Conservation (phyloP, 1,140 invertebrate genomes). For the Spodoptera frugiperda region DNA sequence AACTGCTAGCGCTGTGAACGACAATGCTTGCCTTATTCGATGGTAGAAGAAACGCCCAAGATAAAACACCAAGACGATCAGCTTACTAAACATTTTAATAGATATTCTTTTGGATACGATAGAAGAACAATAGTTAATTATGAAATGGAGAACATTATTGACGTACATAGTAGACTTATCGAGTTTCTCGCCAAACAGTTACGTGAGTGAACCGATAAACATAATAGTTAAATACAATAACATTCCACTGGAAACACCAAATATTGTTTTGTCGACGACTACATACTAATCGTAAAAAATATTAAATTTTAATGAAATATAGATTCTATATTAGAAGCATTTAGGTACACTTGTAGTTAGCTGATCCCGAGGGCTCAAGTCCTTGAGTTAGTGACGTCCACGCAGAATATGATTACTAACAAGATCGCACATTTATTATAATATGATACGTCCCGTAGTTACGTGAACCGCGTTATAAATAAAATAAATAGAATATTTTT, state of each 20-base stretch:
- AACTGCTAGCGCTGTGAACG: conserved; percentile 10
- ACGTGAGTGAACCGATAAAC: too few species aligned
- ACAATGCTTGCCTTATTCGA: conserved; percentile 16
- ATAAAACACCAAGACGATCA: conserved; percentile 31
- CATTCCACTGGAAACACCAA: neutral
- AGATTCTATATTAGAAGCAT: too few species aligned
- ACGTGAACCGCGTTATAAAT: conserved; percentile 23
- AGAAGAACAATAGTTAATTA: conserved; percentile 1
- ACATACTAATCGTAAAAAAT: too few species aligned
- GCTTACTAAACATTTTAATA: conserved; percentile 7
- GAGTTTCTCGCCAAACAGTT: too few species aligned
- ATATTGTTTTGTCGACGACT: too few species aligned
- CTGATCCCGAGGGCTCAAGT: neutral
- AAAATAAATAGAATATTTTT: conserved; percentile 30
- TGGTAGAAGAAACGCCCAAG: conserved; percentile 33
- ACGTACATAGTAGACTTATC: neutral
- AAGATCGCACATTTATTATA: conserved; percentile 35
- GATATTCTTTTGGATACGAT: neutral
- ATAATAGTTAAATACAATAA: too few species aligned
- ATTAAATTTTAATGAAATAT: too few species aligned
- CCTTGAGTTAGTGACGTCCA: conserved; percentile 4
- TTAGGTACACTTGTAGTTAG: neutral
- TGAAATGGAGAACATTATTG: neutral
- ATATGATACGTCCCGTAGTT: conserved; percentile 18
- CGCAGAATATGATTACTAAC: conserved; percentile 14